These are phyloP conservation scores for Ceramica pisi DNA, from an alignment of 2,888 invertebrate species.

Conservation along the genomic window DNA sequence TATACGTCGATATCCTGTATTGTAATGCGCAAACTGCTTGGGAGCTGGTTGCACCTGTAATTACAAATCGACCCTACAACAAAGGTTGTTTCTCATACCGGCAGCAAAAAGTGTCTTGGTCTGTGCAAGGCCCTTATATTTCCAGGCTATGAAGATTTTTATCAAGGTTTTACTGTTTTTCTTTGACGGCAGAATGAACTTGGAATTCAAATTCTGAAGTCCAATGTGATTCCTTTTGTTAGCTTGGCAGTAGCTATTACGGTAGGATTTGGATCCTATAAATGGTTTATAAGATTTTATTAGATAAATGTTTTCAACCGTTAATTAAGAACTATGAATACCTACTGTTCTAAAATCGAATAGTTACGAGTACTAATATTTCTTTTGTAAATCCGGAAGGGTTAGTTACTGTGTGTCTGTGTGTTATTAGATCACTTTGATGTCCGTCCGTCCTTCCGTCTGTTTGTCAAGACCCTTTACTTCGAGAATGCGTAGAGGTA, in stretches of 20 bases:
- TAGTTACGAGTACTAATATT: no score
- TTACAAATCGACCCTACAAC: background rate
- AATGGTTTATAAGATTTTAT: background rate
- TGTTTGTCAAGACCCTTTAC: no score
- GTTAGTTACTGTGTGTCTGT: background rate
- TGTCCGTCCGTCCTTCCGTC: no score
- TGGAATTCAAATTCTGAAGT: slow-evolving; percentile 14
- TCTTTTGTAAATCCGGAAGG: background rate
- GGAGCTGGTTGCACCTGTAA: no score
- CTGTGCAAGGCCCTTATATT: background rate
- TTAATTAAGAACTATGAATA: background rate
- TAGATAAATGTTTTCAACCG: no score
- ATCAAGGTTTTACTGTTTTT: slow-evolving; percentile 20
- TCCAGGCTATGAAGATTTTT: slow-evolving; percentile 31
- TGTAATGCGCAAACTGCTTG: no score
- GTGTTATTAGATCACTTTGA: no score
- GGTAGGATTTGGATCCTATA: slow-evolving; percentile 1
- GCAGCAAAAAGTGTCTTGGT: background rate
- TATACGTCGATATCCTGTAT: no score
- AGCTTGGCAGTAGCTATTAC: background rate
- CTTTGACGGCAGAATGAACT: slow-evolving; percentile 20
- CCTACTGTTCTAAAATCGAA: background rate
- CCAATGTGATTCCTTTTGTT: background rate
- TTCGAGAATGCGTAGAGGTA: no score
- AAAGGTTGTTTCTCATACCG: no score